Conservation (phyloP, 2,888 invertebrate species). For the Eucera pruinosa region DNA sequence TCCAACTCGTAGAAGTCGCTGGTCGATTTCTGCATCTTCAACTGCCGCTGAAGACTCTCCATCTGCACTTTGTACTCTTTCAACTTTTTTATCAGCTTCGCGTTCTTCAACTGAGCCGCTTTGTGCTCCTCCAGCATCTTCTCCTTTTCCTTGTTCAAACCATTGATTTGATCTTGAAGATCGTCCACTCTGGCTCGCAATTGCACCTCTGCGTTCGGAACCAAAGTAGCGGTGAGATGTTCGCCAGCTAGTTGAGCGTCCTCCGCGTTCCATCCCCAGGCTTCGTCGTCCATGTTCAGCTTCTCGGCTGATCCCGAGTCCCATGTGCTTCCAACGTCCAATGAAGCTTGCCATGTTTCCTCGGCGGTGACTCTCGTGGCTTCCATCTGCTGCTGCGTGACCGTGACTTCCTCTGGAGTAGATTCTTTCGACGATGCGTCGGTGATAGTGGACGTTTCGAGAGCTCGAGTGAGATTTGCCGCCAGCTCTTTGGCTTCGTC, state of each 20-base stretch:
- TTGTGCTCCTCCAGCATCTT: constrained; percentile 54
- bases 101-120: constrained; percentile 86
- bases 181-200: constrained; percentile 85
- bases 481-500: constrained; percentile 90
- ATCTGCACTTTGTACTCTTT: constrained; percentile 92
- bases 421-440: constrained; percentile 21
- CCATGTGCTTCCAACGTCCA: constrained; percentile 85
- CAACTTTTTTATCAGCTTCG: constrained; percentile 92
- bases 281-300: constrained; percentile 84
- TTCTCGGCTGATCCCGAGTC: constrained; percentile 75
- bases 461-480: constrained; percentile 87
- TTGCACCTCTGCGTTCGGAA: constrained; percentile 73
- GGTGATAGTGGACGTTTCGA: constrained; percentile 79
- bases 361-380: not conserved
- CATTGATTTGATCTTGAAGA: constrained; percentile 87
- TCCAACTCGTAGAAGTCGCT: constrained; percentile 88
- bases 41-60: constrained; percentile 86
- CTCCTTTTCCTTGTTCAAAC: constrained; percentile 73
- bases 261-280: constrained; percentile 87
- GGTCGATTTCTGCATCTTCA: constrained; percentile 85
- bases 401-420: constrained; percentile 14
- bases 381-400: not conserved
- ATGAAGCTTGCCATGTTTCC: constrained; percentile 65
- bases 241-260: constrained; percentile 85
- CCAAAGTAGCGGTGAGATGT: constrained; percentile 65